phyloP scores from a whole-genome alignment of 1,140 invertebrate species.

The Trinorchestia longiramus region DNA sequence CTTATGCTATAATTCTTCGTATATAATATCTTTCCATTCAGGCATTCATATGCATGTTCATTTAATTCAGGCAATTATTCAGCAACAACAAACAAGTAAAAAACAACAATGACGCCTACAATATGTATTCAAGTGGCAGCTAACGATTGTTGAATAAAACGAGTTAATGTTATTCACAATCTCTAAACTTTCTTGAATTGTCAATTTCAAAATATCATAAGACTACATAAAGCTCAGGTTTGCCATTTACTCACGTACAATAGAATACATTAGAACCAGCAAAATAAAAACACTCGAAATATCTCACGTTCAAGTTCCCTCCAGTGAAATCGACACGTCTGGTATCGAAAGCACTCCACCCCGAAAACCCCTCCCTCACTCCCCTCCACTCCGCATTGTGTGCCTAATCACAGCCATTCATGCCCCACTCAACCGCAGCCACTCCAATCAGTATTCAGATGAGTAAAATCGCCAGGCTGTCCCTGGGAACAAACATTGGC shows the following conservation, averaged over 20 bases:
- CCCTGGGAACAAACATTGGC: neutral
- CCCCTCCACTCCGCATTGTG: conserved; percentile 5
- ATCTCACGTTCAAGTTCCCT: neutral
- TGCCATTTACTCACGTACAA: neutral
- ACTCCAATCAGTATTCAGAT: conserved; percentile 50
- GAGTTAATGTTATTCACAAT: too few relatives aligned
- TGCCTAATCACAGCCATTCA: conserved; percentile 22
- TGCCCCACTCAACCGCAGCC: neutral
- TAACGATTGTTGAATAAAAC: too few relatives aligned
- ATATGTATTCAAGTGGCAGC: too few relatives aligned
- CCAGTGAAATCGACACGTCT: conserved; percentile 25
- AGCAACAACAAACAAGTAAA: too few relatives aligned
- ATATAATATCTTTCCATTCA: too few relatives aligned
- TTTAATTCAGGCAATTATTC: too few relatives aligned
- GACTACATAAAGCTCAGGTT: neutral
- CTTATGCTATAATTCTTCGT: too few relatives aligned
- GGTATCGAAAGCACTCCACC: conserved; percentile 3
- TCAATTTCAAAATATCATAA: neutral
- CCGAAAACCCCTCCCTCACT: neutral
- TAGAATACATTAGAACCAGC: neutral
- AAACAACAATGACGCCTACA: too few relatives aligned
- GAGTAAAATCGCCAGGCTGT: neutral
- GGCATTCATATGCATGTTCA: too few relatives aligned
- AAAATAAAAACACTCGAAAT: neutral
- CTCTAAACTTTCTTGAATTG: too few relatives aligned